phyloP scores from a whole-genome alignment of 1,140 invertebrate genomes.

The Drosophila hydei region DNA sequence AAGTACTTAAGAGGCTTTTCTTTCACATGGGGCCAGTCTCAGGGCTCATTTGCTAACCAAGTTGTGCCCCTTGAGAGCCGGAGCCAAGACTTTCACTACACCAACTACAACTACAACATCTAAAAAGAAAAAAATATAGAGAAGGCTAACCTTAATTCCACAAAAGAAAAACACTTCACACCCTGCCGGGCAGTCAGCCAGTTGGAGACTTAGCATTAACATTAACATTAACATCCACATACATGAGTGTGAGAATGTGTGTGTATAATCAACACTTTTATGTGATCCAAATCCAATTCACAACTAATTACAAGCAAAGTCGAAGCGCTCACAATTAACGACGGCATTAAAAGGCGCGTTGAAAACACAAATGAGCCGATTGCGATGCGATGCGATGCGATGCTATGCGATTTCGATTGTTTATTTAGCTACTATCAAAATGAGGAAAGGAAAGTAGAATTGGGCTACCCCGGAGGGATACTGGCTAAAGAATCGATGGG shows the following conservation, averaged over 20 bases:
- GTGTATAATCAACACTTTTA: conserved; percentile 78
- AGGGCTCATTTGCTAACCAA: conserved; percentile 34
- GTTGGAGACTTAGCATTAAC: conserved; percentile 1
- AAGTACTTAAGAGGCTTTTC: conserved; percentile 11
- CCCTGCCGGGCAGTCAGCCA: conserved; percentile 37
- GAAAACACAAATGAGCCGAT: conserved; percentile 45
- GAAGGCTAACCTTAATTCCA: conserved; percentile 66
- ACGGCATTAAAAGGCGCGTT: conserved; percentile 37
- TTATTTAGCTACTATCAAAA: conserved; percentile 28
- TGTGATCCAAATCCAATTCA: conserved; percentile 81
- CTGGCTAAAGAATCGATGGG: conserved; percentile 35
- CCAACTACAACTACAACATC: neutral
- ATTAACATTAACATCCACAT: neutral
- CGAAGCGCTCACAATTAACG: conserved; percentile 49
- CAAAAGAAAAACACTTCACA: conserved; percentile 63
- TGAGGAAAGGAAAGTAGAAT: conserved; percentile 5
- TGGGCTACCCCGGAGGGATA: conserved; percentile 7
- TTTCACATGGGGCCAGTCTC: neutral
- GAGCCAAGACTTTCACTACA: conserved; percentile 55
- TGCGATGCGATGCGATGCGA: conserved; percentile 11
- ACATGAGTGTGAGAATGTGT: conserved; percentile 37
- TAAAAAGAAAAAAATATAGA: neutral
- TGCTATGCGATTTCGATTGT: conserved; percentile 36
- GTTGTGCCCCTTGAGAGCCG: conserved; percentile 45
- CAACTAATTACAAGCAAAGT: conserved; percentile 77